Evolutionary conservation across 2,888 invertebrate genomes (phyloP).

Genomic region (Nomada ruficornis): DNA sequence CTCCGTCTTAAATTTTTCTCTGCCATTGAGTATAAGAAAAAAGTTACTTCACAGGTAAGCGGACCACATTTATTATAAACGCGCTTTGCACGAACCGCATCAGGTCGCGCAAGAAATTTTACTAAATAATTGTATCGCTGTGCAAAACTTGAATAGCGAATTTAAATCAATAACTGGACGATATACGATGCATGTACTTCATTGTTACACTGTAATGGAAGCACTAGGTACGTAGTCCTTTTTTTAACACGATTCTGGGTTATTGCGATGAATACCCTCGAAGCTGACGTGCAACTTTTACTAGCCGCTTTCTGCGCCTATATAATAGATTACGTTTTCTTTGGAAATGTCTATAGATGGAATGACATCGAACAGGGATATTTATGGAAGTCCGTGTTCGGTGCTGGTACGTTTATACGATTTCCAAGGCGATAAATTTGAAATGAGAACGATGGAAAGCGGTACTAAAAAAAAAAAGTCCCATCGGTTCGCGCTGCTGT

Average conservation of each 20-base stretch:
- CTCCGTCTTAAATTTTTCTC: too few species aligned
- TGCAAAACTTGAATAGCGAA: too few species aligned
- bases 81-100: too few species aligned
- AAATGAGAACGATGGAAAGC: conserved; percentile 33
- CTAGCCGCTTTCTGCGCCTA: conserved; percentile 63
- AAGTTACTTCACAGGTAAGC: too few species aligned
- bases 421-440: conserved; percentile 30
- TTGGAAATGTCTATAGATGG: conserved; percentile 64
- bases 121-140: too few species aligned
- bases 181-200: not conserved
- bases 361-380: conserved; percentile 5
- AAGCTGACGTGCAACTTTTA: conserved; percentile 68
- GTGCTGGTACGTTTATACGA: conserved; percentile 12
- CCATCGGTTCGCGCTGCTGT: not conserved
- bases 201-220: not conserved
- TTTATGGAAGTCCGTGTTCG: conserved; percentile 15
- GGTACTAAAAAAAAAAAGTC: conserved; percentile 12
- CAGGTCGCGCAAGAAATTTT: too few species aligned
- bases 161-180: too few species aligned
- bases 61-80: too few species aligned
- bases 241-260: conserved; percentile 67
- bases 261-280: conserved; percentile 56
- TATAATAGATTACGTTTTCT: conserved; percentile 64
- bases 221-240: conserved; percentile 12
- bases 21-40: too few species aligned